Base-by-base conservation (phyloP, 2,888 invertebrate species). In the Steinernema hermaphroditum region DNA sequence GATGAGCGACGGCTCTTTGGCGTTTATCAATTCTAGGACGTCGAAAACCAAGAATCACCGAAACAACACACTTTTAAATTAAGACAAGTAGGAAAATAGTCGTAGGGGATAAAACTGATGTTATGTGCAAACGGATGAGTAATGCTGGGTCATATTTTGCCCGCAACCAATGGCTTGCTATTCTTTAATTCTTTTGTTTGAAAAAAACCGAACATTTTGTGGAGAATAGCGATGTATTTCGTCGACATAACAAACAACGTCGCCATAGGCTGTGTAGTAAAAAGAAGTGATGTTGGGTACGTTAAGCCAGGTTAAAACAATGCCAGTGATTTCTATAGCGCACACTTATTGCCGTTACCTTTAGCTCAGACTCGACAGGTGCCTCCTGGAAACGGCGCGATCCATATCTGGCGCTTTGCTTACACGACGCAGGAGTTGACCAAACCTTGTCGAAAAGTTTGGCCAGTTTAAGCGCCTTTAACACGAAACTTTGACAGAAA, bases 381-480 rank as follows among this genome's bases (percentile, higher is more conserved):
- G 29, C 16, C 2, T 62, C 32, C 12, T 16, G 62, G 16, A 32
- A 62, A 12, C 32, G 27, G 9, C 27, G 27, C 16, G 62, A 62
- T 34, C 62, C 62, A 32, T 62, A 27, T 29, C 27, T 62, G 34
- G 32, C 62, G 34, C 22, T 16, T 32, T 62, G 62, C 32, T 62
- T 62, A 62, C 32, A 62, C 27, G 62, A 62, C 32, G 62, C 62
- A 8, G 62, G 62, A 1, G 62, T 62, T 29, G 62, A 32, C 62
- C 62, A 62, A 32, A 62, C 62, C 32, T 62, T 62, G 62, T 34
- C 62, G 27, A 62, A 62, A 32, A 62, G 62, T 62, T 62, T 62
- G 29, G 62, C 62, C 62, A 62, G 62, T 32, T 62, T 62, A 16
- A 16, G 6, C 24, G 54, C 22, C 22, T 19, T 6, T 12, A 9